phyloP scores from a whole-genome alignment of 2,113 vertebrate species.

The Herpailurus yagouaroundi region DNA sequence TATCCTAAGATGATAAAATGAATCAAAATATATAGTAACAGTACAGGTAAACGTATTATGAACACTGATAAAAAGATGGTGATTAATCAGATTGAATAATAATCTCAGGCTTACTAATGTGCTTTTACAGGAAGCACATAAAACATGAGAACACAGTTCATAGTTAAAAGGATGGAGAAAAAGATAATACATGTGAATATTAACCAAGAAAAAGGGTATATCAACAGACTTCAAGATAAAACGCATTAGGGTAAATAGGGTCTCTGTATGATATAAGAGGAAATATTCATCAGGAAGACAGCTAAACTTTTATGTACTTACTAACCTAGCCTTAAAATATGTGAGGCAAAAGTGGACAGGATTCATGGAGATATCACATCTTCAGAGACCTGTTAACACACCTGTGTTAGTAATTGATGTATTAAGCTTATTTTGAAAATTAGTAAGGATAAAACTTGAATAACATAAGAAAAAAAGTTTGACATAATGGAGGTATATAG shows the following conservation, averaged over 20 bases:
- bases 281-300: slow-evolving; percentile 36
- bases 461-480: slow-evolving; percentile 39
- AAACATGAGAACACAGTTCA: slow-evolving; percentile 16
- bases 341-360: neutral
- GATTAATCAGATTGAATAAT: neutral
- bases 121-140: neutral
- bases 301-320: slow-evolving; percentile 40
- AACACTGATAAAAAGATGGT: slow-evolving; percentile 16
- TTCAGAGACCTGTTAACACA: slow-evolving; percentile 16
- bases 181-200: slow-evolving; percentile 23
- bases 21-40: neutral
- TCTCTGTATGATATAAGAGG: neutral
- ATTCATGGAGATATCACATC: neutral
- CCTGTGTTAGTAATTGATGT: slow-evolving; percentile 35
- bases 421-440: slow-evolving; percentile 35
- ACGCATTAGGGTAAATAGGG: neutral
- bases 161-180: slow-evolving; percentile 9
- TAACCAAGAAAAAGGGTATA: slow-evolving; percentile 16
- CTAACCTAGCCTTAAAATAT: slow-evolving; percentile 7
- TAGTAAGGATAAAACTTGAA: slow-evolving; percentile 33
- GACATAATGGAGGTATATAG: neutral
- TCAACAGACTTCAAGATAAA: neutral
- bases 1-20: slow-evolving; percentile 1
- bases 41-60: slow-evolving; percentile 36
- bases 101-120: slow-evolving; percentile 25